Percentiles rank a stretch among this genome's conserved stretches.
These are phyloP conservation scores for Pycnomerus fuliginosus DNA, from an alignment of 2,888 invertebrate genomes.

Conservation along the genomic window DNA sequence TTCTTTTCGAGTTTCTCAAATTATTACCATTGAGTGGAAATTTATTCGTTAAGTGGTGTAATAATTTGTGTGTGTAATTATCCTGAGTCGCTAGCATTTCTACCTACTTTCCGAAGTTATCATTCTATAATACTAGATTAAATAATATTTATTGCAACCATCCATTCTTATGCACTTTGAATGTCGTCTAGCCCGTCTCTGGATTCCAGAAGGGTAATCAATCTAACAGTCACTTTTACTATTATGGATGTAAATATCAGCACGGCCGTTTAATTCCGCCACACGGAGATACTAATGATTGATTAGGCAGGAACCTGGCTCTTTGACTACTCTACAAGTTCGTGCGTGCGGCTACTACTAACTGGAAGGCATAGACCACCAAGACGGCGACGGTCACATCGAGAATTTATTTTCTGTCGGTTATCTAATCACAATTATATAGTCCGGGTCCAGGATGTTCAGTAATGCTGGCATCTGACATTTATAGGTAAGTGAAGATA, in stretches of 20 bases:
- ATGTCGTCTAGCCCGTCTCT: slow-evolving; percentile 13
- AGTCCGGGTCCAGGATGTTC: too few relatives aligned
- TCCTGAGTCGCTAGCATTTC: slow-evolving; percentile 9
- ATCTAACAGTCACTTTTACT: slow-evolving; percentile 17
- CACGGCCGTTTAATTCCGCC: slow-evolving; percentile 7
- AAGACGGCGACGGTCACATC: too few relatives aligned
- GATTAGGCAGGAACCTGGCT: slow-evolving; percentile 18
- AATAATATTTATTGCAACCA: slow-evolving; percentile 11
- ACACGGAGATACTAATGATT: slow-evolving; percentile 22
- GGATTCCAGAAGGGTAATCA: slow-evolving; percentile 7
- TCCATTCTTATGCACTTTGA: slow-evolving; percentile 7
- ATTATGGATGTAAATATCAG: slow-evolving; percentile 14
- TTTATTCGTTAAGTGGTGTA: slow-evolving; percentile 6
- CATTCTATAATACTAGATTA: slow-evolving; percentile 8
- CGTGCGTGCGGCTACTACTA: slow-evolving; percentile 9
- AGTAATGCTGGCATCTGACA: too few relatives aligned
- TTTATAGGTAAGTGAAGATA: too few relatives aligned
- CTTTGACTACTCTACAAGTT: slow-evolving; percentile 4
- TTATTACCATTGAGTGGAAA: slow-evolving; percentile 9
- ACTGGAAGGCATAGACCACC: slow-evolving; percentile 12
- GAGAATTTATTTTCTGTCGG: too few relatives aligned
- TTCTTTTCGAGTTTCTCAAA: slow-evolving; percentile 5
- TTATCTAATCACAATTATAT: too few relatives aligned
- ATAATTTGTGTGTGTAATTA: slow-evolving; percentile 10
- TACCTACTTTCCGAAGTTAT: slow-evolving; percentile 7